Conservation (phyloP, 2,113 vertebrate species). For the Morone chrysops region DNA sequence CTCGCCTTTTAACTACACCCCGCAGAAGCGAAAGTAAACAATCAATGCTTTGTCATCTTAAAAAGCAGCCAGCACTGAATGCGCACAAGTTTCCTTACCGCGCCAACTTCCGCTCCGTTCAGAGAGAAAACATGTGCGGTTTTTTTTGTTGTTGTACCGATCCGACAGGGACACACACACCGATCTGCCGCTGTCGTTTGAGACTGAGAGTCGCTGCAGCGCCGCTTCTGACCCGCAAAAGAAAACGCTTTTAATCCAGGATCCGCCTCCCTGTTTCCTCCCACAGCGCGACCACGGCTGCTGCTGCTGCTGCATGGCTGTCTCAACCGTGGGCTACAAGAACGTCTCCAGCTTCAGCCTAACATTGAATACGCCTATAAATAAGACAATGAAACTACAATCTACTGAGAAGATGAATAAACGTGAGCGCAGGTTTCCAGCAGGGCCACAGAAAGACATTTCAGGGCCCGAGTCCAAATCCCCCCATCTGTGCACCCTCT, state of each 20-base stretch:
- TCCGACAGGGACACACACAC: neutral
- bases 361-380: no score
- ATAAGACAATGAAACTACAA: no score
- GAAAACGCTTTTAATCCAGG: neutral
- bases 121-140: conserved; percentile 38
- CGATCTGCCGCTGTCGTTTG: conserved; percentile 11
- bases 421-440: neutral
- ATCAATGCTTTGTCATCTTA: neutral
- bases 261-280: conserved; percentile 62
- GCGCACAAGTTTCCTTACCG: conserved; percentile 56
- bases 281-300: conserved; percentile 30
- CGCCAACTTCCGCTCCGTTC: neutral
- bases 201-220: neutral
- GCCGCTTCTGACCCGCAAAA: conserved; percentile 9
- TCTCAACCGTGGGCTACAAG: neutral
- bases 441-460: neutral
- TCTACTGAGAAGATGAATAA: neutral
- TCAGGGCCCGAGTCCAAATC: neutral
- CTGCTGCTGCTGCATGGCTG: neutral
- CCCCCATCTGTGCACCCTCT: neutral
- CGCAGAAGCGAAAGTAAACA: conserved; percentile 58
- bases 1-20: neutral
- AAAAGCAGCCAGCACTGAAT: neutral
- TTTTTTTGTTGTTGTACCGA: conserved; percentile 22
- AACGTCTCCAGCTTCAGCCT: neutral